These are phyloP conservation scores for Stigmatopora nigra DNA, from an alignment of 2,113 vertebrate genomes.

Conservation along the genomic window DNA sequence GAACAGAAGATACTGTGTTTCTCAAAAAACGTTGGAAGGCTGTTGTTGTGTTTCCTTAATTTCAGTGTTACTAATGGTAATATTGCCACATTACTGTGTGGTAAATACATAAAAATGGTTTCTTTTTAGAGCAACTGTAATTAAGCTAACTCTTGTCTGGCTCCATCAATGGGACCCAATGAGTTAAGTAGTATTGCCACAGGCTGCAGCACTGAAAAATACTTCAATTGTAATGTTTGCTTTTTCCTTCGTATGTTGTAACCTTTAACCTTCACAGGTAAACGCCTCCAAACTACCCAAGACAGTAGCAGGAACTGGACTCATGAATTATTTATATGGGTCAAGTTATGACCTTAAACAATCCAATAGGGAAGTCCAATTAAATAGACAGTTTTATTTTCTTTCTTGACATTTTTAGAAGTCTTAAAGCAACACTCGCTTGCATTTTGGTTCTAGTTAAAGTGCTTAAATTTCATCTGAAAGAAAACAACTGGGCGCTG, in stretches of 20 bases:
- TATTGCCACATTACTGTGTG: too few species aligned
- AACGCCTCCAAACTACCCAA: slow-evolving; percentile 23
- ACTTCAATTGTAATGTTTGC: background rate
- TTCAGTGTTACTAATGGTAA: too few species aligned
- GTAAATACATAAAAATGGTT: too few species aligned
- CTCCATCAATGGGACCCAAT: too few species aligned
- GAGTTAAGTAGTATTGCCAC: background rate
- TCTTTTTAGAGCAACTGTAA: too few species aligned
- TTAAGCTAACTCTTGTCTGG: too few species aligned
- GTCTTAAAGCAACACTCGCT: slow-evolving; percentile 10
- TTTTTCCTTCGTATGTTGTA: background rate
- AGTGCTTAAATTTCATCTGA: background rate
- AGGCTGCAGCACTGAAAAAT: background rate
- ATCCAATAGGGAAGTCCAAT: slow-evolving; percentile 11
- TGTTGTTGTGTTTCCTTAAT: too few species aligned
- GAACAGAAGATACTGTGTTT: background rate
- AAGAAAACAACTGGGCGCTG: background rate
- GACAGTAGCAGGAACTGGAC: slow-evolving; percentile 16
- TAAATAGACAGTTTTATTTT: background rate
- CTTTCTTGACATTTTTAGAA: slow-evolving; percentile 2
- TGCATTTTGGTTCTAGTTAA: background rate
- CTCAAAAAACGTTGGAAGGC: background rate
- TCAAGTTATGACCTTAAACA: slow-evolving; percentile 34
- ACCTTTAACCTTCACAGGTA: slow-evolving; percentile 32
- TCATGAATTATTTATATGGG: slow-evolving; percentile 28